Conservation (phyloP, 2,797 vertebrate species). For the Sebastes matsubarae region DNA sequence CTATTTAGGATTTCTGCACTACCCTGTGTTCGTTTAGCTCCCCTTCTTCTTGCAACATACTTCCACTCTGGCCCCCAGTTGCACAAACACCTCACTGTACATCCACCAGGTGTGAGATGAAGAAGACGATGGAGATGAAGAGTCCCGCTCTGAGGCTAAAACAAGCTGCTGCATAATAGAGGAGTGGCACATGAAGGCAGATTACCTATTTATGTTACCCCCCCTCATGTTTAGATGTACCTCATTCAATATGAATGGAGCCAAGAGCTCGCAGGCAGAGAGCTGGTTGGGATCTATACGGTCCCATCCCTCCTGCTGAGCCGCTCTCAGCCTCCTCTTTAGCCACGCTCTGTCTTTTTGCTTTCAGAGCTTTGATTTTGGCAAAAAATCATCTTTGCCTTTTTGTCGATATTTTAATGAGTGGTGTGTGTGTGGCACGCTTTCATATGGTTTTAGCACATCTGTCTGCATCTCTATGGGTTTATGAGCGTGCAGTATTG, state of each 20-base stretch:
- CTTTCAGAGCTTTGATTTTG: slow-evolving; percentile 68
- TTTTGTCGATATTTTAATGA: slow-evolving; percentile 52
- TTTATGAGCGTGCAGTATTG: slow-evolving; percentile 38
- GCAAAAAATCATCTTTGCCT: slow-evolving; percentile 54
- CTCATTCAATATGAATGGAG: slow-evolving; percentile 80
- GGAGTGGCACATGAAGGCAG: slow-evolving; percentile 56
- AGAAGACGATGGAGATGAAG: background rate
- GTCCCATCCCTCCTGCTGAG: slow-evolving; percentile 59
- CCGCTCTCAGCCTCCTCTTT: slow-evolving; percentile 50
- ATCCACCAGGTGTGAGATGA: slow-evolving; percentile 27
- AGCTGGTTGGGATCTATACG: slow-evolving; percentile 30
- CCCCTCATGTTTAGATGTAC: slow-evolving; percentile 74
- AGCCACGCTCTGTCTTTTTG: slow-evolving; percentile 57
- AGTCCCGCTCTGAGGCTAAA: slow-evolving; percentile 32
- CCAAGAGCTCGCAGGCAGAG: slow-evolving; percentile 67
- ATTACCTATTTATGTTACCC: slow-evolving; percentile 78
- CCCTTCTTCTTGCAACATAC: background rate
- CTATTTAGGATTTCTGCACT: background rate
- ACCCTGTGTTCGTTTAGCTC: background rate
- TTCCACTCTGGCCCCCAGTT: background rate
- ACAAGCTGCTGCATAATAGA: slow-evolving; percentile 66
- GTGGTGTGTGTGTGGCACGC: slow-evolving; percentile 11
- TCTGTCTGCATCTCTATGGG: slow-evolving; percentile 54
- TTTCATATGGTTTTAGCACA: slow-evolving; percentile 62
- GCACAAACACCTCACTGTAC: slow-evolving; percentile 25